These are phyloP conservation scores for Acromyrmex charruanus DNA, from an alignment of 1,140 invertebrate species.

Conservation along the genomic window DNA sequence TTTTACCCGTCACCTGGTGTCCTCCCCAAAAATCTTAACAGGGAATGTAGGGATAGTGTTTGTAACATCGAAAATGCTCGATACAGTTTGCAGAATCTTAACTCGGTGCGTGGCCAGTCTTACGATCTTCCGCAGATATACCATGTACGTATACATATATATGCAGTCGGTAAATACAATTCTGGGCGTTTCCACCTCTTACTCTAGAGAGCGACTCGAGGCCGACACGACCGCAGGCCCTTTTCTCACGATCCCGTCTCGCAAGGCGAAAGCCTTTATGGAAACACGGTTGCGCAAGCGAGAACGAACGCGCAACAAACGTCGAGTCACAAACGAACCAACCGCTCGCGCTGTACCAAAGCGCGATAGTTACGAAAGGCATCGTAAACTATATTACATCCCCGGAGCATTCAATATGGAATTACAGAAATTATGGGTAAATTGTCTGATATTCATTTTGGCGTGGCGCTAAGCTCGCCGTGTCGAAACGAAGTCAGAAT, in stretches of 20 bases:
- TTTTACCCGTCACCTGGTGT: too few species aligned
- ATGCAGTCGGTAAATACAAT: conserved; percentile 42
- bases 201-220: conserved; percentile 26
- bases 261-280: conserved; percentile 28
- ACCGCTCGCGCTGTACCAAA: background rate
- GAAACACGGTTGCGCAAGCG: conserved; percentile 56
- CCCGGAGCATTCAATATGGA: conserved; percentile 48
- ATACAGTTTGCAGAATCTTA: conserved; percentile 25
- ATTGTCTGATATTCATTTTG: conserved; percentile 59
- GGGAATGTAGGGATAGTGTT: background rate
- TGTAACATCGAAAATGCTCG: conserved; percentile 6
- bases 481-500: conserved; percentile 50
- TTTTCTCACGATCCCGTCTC: conserved; percentile 70
- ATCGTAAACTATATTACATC: conserved; percentile 53
- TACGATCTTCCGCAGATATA: conserved; percentile 43
- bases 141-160: conserved; percentile 16
- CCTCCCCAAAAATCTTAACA: background rate
- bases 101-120: conserved; percentile 21
- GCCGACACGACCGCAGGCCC: conserved; percentile 45
- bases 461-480: conserved; percentile 45
- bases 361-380: conserved; percentile 35
- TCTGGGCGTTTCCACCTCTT: conserved; percentile 55
- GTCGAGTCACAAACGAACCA: conserved; percentile 10
- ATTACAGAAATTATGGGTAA: conserved; percentile 58
- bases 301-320: conserved; percentile 28